Percentiles rank a stretch among this genome's conserved stretches.
Evolutionary conservation across 1,140 invertebrate species (phyloP).

Genomic region (Melipona quadrifasciata): DNA sequence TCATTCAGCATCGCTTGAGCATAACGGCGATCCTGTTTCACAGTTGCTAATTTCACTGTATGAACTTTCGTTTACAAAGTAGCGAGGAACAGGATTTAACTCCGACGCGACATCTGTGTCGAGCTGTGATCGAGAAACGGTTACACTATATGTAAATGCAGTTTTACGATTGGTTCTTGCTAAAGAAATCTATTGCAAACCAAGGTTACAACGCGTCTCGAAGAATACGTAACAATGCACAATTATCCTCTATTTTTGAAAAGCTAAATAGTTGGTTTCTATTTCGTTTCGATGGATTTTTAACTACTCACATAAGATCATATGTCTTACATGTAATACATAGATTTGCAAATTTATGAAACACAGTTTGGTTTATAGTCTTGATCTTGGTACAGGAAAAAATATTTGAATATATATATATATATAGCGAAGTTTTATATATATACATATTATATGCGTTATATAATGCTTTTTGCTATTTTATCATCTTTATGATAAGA

Average conservation of each 20-base stretch:
- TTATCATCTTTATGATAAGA: too few species aligned
- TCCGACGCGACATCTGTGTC: not conserved
- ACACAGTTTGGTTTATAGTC: not conserved
- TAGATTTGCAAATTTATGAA: not conserved
- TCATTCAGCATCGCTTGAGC: not conserved
- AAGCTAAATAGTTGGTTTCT: not conserved
- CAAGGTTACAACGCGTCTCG: not conserved
- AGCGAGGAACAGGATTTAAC: not conserved
- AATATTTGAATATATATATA: too few species aligned
- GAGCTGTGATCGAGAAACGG: not conserved
- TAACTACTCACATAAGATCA: not conserved
- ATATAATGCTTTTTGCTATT: too few species aligned
- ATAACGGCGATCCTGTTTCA: not conserved
- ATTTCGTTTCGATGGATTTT: not conserved
- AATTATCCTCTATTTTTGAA: slow-evolving; percentile 10
- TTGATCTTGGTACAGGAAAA: not conserved
- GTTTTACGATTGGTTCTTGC: too few species aligned
- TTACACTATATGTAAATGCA: not conserved
- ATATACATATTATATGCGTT: too few species aligned
- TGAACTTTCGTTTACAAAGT: not conserved
- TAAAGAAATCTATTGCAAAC: not conserved
- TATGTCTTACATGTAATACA: too few species aligned
- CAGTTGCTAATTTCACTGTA: not conserved
- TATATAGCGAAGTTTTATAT: too few species aligned
- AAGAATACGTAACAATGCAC: slow-evolving; percentile 1